Conservation (phyloP, 2,888 invertebrate species). For the Aspidiotus rigidus region DNA sequence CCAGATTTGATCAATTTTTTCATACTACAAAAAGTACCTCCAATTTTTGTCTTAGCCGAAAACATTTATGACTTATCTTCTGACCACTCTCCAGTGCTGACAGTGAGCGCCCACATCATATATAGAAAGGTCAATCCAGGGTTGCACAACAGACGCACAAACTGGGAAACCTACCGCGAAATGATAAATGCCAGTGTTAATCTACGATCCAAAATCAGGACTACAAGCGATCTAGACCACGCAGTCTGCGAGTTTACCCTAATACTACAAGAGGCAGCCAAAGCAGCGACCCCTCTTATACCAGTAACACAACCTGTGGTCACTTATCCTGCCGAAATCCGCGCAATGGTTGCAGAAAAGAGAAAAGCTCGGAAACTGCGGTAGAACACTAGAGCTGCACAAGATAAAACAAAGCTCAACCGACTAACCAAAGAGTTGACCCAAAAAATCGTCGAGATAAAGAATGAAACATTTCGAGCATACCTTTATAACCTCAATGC, state of each 20-base stretch:
- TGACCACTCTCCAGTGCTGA: too few relatives aligned
- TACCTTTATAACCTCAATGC: neutral
- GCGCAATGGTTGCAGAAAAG: neutral
- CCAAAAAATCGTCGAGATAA: neutral
- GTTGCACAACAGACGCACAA: neutral
- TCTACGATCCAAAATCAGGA: too few relatives aligned
- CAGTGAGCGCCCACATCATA: too few relatives aligned
- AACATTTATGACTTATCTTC: too few relatives aligned
- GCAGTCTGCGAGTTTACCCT: neutral
- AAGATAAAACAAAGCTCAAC: slow-evolving; percentile 3
- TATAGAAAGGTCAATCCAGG: slow-evolving; percentile 1
- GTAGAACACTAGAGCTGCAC: neutral
- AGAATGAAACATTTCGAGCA: neutral
- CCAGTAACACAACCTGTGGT: neutral
- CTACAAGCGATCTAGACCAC: neutral
- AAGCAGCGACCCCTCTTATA: neutral
- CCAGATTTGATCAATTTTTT: neutral
- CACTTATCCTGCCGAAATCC: neutral
- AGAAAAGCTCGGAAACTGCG: slow-evolving; percentile 1
- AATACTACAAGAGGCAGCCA: neutral
- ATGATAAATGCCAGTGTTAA: neutral
- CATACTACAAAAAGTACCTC: neutral
- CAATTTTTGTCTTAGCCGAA: neutral
- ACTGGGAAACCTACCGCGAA: slow-evolving; percentile 1
- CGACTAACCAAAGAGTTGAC: neutral